These are phyloP conservation scores for Sinocyclocheilus rhinocerous DNA, from an alignment of 2,113 vertebrate species.

Conservation along the genomic window DNA sequence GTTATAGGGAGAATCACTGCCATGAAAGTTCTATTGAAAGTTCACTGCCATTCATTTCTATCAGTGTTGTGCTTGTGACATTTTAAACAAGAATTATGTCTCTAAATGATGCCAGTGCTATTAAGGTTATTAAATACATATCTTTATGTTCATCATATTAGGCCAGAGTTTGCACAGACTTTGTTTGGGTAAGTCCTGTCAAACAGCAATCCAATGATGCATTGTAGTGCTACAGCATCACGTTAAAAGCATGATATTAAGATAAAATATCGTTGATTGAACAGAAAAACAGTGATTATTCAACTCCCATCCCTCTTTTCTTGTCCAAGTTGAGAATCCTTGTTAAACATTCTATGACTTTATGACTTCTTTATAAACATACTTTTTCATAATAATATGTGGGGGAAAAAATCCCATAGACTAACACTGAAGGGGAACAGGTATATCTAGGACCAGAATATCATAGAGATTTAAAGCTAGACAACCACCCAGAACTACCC, in stretches of 20 bases:
- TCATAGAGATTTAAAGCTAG: background rate
- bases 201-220: background rate
- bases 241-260: background rate
- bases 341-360: background rate
- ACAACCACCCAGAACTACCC: background rate
- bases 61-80: background rate
- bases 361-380: background rate
- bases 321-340: background rate
- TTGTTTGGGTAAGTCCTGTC: background rate
- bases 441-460: background rate
- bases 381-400: background rate
- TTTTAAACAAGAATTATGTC: background rate
- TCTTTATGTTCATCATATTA: background rate
- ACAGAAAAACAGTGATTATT: background rate
- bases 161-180: background rate
- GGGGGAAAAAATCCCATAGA: background rate
- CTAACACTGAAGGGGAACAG: background rate
- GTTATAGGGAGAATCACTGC: background rate
- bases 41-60: too few species aligned
- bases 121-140: background rate
- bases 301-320: background rate
- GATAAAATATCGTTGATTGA: background rate
- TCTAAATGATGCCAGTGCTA: background rate
- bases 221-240: background rate
- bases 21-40: background rate